Base-by-base conservation (phyloP, 2,888 invertebrate genomes). In the Agrochola macilenta region DNA sequence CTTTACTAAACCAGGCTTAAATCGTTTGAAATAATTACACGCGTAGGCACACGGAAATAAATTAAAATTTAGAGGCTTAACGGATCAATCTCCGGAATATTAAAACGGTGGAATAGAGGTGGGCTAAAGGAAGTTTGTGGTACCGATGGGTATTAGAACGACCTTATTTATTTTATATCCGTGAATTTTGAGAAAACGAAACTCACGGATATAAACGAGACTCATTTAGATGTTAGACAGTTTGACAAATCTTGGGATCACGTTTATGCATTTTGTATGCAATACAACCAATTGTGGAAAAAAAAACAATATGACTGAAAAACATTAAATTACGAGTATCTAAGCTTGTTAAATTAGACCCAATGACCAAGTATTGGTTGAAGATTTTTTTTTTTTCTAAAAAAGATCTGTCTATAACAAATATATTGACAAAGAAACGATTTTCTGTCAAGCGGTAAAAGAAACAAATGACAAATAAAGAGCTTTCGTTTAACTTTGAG, bases 41-140 rank as follows among this genome's bases (percentile, higher is more conserved):
- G 78, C 78, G 85, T 72, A 82, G 76, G 83, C 74, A 79, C 71
- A 84, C 82, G 89, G 82, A 84, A 77, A 74, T 74, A 72, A 90
- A 91, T 91, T 90, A 90, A 89, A 89, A 88, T 88, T 86, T 86
- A 88, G 66, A 79, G 81, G 87, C 82, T 86, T 83, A 89, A 83
- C 87, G 90, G 91, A 91, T 93, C 92, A 93, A 93, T 93, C 92
- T 92, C 89, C 88, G 91, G 90, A 80, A 88, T 91, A 92, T 91
- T 91, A 90, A 90, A 89, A 86, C 87, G 87, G 87, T 91, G 90
- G 88, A 83, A 84, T 82, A 83, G 82, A 74, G 72, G 69, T 68
- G 49, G 54, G 70, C 30, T 26, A 57, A 30, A 74, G 80, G 84
- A 86, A 84, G 82, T 83, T 85, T 84, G 85, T 82, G 80, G 74